Evolutionary conservation across 2,113 vertebrate species (phyloP).

Genomic region (Sapayoa aenigma): DNA sequence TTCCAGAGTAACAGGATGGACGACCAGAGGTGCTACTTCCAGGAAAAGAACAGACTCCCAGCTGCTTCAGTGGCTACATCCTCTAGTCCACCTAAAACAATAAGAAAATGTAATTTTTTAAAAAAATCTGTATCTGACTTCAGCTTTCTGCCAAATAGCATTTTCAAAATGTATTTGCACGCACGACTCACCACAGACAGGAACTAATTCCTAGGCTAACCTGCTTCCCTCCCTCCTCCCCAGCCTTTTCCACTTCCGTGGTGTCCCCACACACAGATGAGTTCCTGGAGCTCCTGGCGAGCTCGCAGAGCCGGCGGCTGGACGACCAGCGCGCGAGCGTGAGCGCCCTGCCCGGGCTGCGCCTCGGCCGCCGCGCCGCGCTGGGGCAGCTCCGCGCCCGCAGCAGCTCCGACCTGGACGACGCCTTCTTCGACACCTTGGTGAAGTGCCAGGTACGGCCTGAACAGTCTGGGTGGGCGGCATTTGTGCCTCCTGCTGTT

Average conservation of each 20-base stretch:
- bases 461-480: not conserved
- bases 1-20: slow-evolving; percentile 99
- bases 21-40: slow-evolving; percentile 89
- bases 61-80: slow-evolving; percentile 48
- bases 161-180: not conserved
- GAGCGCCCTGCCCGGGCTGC: slow-evolving; percentile 83
- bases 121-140: not conserved
- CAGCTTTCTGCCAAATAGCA: not conserved
- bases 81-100: slow-evolving; percentile 72
- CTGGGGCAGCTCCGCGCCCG: slow-evolving; percentile 82
- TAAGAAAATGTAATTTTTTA: slow-evolving; percentile 80
- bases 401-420: slow-evolving; percentile 81
- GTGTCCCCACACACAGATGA: slow-evolving; percentile 82
- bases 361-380: slow-evolving; percentile 74
- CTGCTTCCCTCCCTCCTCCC: not conserved
- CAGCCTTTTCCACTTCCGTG: slow-evolving; percentile 78
- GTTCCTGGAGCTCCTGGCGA: slow-evolving; percentile 89
- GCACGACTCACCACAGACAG: accelerated
- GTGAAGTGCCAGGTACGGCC: slow-evolving; percentile 88
- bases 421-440: slow-evolving; percentile 93
- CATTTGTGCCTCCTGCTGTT: not conserved
- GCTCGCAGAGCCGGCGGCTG: slow-evolving; percentile 84
- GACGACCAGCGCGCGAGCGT: slow-evolving; percentile 85
- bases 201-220: not conserved
- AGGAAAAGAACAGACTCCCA: slow-evolving; percentile 71